Evolutionary conservation across 2,888 invertebrate genomes (phyloP).

Genomic region (Elmis aenea): DNA sequence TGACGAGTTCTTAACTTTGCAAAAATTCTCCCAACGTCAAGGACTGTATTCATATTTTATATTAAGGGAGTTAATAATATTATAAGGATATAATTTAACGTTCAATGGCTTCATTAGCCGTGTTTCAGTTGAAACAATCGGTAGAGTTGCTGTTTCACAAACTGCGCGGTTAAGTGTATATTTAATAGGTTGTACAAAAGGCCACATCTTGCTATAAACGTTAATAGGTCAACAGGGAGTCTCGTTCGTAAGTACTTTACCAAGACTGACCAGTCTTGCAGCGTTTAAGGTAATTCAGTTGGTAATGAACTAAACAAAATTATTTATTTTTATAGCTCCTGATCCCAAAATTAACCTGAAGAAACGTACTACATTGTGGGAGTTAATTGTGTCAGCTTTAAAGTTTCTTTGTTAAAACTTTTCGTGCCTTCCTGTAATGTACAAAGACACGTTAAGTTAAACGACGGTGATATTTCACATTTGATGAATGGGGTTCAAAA

Average conservation of each 20-base stretch:
- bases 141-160: no score
- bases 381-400: not conserved
- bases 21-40: no score
- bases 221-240: conserved; percentile 11
- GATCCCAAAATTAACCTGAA: not conserved
- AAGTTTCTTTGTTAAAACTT: conserved; percentile 3
- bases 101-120: no score
- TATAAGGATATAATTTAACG: no score
- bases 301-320: conserved; percentile 1
- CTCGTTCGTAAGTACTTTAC: conserved; percentile 12
- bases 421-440: conserved; percentile 2
- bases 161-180: conserved; percentile 11
- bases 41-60: no score
- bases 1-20: no score
- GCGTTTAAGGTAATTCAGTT: conserved; percentile 4
- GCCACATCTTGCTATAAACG: conserved; percentile 15
- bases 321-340: not conserved
- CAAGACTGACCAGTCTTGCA: conserved; percentile 5
- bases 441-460: conserved; percentile 3
- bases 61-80: no score
- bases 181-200: conserved; percentile 20
- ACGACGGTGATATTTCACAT: conserved; percentile 23
- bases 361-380: not conserved
- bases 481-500: conserved; percentile 22
- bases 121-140: no score